These are phyloP conservation scores for Rhynchomys soricoides DNA, from an alignment of 2,113 vertebrate genomes.

Conservation along the genomic window DNA sequence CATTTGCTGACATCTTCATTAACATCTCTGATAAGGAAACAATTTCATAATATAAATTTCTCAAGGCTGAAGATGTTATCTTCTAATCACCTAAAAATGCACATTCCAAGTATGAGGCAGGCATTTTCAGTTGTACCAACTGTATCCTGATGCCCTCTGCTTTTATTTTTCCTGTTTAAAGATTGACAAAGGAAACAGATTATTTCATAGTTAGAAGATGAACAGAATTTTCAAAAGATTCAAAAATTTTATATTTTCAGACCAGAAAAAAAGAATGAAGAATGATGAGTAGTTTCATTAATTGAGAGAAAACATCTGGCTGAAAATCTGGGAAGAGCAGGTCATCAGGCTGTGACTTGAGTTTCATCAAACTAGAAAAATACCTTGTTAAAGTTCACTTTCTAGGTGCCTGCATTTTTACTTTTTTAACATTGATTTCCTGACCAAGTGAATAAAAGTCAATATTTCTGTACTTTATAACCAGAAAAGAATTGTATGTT, in stretches of 20 bases:
- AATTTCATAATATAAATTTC: conserved; percentile 86
- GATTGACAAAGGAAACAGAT: conserved; percentile 79
- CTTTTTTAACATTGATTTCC: neutral
- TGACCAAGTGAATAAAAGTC: neutral
- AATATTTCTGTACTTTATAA: neutral
- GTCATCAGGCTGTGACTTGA: neutral
- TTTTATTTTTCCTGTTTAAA: conserved; percentile 73
- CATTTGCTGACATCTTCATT: conserved; percentile 89
- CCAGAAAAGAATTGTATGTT: neutral
- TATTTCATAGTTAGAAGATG: conserved; percentile 67
- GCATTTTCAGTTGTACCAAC: conserved; percentile 80
- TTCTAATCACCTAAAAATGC: conserved; percentile 82
- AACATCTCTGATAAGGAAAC: conserved; percentile 86
- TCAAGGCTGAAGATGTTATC: conserved; percentile 84
- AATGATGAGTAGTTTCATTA: conserved; percentile 66
- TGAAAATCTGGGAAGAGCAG: conserved; percentile 48
- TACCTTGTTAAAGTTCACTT: neutral
- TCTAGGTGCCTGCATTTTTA: neutral
- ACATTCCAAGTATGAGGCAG: conserved; percentile 81
- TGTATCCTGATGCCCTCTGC: conserved; percentile 67
- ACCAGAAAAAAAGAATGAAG: conserved; percentile 52
- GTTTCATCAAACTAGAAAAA: neutral
- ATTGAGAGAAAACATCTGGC: conserved; percentile 47
- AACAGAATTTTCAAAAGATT: conserved; percentile 78
- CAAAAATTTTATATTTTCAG: conserved; percentile 76